These are phyloP conservation scores for Tipula helvola DNA, from an alignment of 2,888 invertebrate species.

Conservation along the genomic window DNA sequence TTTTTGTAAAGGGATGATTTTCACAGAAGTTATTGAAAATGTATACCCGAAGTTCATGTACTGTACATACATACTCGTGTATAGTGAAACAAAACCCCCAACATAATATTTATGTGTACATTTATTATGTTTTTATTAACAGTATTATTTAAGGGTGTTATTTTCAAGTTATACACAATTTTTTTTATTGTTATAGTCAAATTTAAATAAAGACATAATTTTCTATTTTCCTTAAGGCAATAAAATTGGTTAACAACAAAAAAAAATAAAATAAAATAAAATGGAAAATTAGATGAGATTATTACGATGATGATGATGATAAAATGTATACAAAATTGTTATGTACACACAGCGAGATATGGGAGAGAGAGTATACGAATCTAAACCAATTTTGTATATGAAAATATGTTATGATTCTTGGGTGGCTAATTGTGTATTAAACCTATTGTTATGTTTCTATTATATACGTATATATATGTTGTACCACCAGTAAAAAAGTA, in stretches of 20 bases:
- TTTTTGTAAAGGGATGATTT: background rate
- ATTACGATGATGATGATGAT: background rate
- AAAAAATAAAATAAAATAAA: background rate
- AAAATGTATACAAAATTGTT: background rate
- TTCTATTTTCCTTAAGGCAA: conserved; percentile 15
- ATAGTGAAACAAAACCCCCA: background rate
- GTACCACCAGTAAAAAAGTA: background rate
- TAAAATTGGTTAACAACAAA: conserved; percentile 10
- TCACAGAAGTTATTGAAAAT: background rate
- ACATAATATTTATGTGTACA: background rate
- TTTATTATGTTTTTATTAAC: background rate
- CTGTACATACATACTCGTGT: background rate
- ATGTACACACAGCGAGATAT: background rate
- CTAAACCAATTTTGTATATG: background rate
- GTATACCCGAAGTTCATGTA: background rate
- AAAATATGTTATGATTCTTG: conserved; percentile 13
- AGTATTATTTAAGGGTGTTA: background rate
- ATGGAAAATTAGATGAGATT: background rate
- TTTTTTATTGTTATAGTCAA: conserved; percentile 9
- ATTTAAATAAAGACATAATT: conserved; percentile 20
- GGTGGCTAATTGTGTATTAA: conserved; percentile 10
- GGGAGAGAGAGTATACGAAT: background rate
- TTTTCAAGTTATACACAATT: conserved; percentile 4
- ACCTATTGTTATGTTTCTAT: conserved; percentile 6
- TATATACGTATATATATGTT: background rate